A percentile compares a stretch with the other conserved stretches of the same genome.
Evolutionary conservation across 2,797 vertebrate genomes (phyloP).

Genomic region (Remorina albescens): DNA sequence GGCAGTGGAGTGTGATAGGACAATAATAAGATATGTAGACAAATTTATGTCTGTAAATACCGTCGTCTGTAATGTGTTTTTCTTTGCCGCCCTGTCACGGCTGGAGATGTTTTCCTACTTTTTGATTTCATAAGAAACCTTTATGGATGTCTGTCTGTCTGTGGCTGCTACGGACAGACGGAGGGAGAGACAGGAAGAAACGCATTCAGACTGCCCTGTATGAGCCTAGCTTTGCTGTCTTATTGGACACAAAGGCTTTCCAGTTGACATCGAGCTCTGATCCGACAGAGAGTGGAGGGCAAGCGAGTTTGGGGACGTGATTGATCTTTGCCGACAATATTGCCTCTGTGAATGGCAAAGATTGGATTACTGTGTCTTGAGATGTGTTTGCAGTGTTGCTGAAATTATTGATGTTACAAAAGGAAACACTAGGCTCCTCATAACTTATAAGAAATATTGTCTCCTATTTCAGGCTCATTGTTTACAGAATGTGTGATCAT

Average conservation of each 20-base stretch:
- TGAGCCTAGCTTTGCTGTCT: conserved; percentile 75
- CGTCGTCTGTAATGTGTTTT: conserved; percentile 31
- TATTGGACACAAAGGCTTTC: conserved; percentile 74
- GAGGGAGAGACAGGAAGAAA: conserved; percentile 43
- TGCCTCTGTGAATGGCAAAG: conserved; percentile 45
- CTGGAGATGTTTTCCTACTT: conserved; percentile 43
- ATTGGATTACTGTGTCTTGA: conserved; percentile 68
- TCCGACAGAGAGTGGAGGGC: conserved; percentile 30
- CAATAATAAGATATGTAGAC: conserved; percentile 32
- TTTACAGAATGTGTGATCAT: conserved; percentile 17
- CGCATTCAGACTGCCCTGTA: conserved; percentile 61
- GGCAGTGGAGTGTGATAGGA: conserved; percentile 18
- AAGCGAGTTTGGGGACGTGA: conserved; percentile 45
- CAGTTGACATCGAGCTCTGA: conserved; percentile 63
- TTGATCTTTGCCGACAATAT: conserved; percentile 59
- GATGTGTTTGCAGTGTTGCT: conserved; percentile 41
- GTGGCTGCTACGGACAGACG: conserved; percentile 50
- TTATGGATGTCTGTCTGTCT: conserved; percentile 69
- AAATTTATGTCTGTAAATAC: conserved; percentile 16
- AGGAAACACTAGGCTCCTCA: neutral
- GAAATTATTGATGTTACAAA: conserved; percentile 52
- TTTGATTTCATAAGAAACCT: conserved; percentile 76
- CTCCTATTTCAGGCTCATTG: conserved; percentile 33
- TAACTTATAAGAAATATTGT: conserved; percentile 21
- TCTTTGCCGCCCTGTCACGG: conserved; percentile 29